Evolutionary conservation across 2,113 vertebrate species (phyloP).

Genomic region (Pandion haliaetus): DNA sequence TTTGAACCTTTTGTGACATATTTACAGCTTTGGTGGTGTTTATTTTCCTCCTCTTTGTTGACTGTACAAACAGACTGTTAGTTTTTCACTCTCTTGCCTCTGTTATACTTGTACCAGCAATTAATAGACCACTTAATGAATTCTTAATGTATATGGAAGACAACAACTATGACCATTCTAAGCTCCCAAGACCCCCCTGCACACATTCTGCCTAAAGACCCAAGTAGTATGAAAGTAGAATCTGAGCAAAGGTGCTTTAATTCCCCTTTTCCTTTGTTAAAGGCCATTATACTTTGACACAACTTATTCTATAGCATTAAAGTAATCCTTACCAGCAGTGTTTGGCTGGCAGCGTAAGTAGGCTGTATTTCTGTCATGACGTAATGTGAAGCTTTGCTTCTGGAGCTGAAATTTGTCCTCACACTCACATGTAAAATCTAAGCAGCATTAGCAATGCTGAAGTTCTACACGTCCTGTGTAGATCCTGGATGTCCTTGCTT

Average conservation of each 20-base stretch:
- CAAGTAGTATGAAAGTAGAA: not conserved
- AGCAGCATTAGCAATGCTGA: not conserved
- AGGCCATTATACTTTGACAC: not conserved
- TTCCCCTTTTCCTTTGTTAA: not conserved
- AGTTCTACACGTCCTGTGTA: not conserved
- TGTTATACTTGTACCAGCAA: not conserved
- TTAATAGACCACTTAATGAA: not conserved
- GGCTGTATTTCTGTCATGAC: not conserved
- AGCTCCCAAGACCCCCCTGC: not conserved
- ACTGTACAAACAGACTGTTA: not conserved
- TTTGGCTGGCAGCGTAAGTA: not conserved
- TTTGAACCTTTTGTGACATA: not conserved
- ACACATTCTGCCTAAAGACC: not conserved
- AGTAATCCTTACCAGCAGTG: not conserved
- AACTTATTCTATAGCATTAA: not conserved
- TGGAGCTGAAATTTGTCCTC: not conserved
- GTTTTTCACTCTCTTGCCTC: not conserved
- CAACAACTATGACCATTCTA: not conserved
- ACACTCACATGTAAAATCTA: fast-evolving
- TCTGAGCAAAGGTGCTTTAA: not conserved
- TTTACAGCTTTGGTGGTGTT: not conserved
- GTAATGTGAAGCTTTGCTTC: not conserved
- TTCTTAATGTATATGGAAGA: not conserved
- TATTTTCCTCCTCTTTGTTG: slow-evolving; percentile 16
- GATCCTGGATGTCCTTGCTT: not conserved